Percentiles rank a stretch among this genome's conserved stretches.
Conservation (phyloP, 1,140 invertebrate genomes). For the Brachionus rotundiformis region DNA sequence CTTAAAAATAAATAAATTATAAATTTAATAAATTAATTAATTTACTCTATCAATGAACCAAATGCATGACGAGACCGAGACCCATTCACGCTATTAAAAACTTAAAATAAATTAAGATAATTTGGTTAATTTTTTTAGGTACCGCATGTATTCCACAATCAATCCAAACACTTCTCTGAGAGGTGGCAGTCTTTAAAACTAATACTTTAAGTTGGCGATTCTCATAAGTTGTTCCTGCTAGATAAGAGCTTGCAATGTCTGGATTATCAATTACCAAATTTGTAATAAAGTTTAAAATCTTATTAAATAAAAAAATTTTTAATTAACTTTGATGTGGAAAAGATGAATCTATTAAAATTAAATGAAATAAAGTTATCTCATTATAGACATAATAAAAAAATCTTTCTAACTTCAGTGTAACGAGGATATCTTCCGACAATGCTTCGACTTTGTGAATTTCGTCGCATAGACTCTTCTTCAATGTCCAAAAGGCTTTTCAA, state of each 20-base stretch:
- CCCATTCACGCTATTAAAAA: constrained; percentile 14
- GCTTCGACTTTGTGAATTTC: not conserved
- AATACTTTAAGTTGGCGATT: not conserved
- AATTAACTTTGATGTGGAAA: no score
- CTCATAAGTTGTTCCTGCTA: not conserved
- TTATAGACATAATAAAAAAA: no score
- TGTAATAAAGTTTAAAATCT: not conserved
- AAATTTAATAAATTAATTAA: not conserved
- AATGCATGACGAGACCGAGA: not conserved
- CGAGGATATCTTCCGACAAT: not conserved
- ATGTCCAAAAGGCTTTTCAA: not conserved
- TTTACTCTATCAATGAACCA: constrained; percentile 24
- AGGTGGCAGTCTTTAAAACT: not conserved
- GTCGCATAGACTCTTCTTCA: not conserved
- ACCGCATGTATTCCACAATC: constrained; percentile 49
- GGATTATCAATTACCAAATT: not conserved
- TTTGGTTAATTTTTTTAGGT: not conserved
- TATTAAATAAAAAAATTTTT: not conserved
- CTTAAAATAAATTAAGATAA: not conserved
- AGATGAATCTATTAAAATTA: no score
- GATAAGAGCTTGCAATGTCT: not conserved
- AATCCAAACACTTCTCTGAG: constrained; percentile 6
- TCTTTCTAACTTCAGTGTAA: not conserved
- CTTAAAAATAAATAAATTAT: constrained; percentile 57
- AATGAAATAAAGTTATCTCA: no score